Conservation (phyloP, 2,888 invertebrate species). For the Rhyacophila evoluta region DNA sequence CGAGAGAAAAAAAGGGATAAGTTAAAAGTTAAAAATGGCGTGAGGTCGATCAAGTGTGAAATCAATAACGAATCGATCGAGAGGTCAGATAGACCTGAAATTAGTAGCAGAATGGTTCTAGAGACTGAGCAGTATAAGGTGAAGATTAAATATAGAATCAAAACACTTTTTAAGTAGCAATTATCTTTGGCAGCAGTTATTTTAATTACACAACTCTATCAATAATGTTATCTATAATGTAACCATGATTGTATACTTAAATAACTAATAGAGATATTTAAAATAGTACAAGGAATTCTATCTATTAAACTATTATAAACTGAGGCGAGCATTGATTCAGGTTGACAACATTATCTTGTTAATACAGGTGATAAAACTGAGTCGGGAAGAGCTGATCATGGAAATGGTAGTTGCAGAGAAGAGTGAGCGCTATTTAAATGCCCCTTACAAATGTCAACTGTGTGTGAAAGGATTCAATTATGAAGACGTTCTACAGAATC, state of each 20-base stretch:
- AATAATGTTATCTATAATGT: no score
- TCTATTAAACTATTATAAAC: no score
- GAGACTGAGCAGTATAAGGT: conserved; percentile 64
- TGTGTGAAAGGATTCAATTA: conserved; percentile 67
- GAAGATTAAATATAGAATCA: no score
- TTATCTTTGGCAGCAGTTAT: no score
- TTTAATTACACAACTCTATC: no score
- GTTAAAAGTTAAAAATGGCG: background rate
- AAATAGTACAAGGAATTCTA: no score
- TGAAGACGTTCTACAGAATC: conserved; percentile 62
- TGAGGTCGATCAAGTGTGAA: background rate
- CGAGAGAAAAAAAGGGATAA: background rate
- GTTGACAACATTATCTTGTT: no score
- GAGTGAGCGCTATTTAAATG: conserved; percentile 59
- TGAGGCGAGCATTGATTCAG: no score
- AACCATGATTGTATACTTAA: no score
- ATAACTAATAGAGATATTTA: no score
- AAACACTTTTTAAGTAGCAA: no score
- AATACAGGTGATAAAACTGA: conserved; percentile 62
- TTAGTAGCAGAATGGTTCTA: conserved; percentile 66
- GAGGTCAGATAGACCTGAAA: conserved; percentile 50
- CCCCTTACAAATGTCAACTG: conserved; percentile 61
- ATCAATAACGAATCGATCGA: background rate
- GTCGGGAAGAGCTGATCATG: conserved; percentile 61
- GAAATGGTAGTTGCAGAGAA: conserved; percentile 52